Conservation (phyloP, 1,140 invertebrate genomes). For the Triops longicaudatus region DNA sequence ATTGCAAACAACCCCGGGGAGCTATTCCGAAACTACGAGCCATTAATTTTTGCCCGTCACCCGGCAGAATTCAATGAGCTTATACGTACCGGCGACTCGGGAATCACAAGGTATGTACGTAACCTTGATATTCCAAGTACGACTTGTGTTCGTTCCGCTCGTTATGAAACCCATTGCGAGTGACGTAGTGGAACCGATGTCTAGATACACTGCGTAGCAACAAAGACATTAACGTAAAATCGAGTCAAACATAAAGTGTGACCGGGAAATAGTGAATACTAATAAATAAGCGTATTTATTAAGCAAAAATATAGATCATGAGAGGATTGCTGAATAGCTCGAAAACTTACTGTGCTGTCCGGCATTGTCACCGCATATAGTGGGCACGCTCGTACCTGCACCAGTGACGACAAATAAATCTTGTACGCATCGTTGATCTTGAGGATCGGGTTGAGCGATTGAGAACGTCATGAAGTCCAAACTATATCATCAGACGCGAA, state of each 20-base stretch:
- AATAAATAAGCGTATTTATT: background rate
- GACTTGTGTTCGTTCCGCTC: conserved; percentile 59
- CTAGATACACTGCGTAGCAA: conserved; percentile 62
- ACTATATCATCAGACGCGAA: conserved; percentile 39
- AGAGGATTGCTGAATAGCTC: background rate
- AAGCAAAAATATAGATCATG: background rate
- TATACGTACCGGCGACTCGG: conserved; percentile 51
- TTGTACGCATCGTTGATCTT: conserved; percentile 67
- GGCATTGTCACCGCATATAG: conserved; percentile 67
- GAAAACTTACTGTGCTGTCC: conserved; percentile 68
- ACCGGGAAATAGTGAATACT: too few relatives aligned
- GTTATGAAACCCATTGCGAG: conserved; percentile 69
- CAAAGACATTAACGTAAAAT: conserved; percentile 30
- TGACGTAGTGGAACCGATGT: conserved; percentile 60
- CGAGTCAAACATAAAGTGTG: too few relatives aligned
- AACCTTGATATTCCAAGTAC: conserved; percentile 70
- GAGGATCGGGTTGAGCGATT: conserved; percentile 57
- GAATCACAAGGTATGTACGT: conserved; percentile 66
- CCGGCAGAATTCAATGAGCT: background rate
- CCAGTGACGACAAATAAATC: conserved; percentile 78
- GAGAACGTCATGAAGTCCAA: conserved; percentile 70
- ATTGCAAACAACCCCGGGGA: conserved; percentile 60
- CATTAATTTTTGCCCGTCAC: background rate
- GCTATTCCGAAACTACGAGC: conserved; percentile 33
- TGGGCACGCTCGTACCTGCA: conserved; percentile 62